These are phyloP conservation scores for Lophotriccus pileatus DNA, from an alignment of 2,797 vertebrate species.

Conservation along the genomic window DNA sequence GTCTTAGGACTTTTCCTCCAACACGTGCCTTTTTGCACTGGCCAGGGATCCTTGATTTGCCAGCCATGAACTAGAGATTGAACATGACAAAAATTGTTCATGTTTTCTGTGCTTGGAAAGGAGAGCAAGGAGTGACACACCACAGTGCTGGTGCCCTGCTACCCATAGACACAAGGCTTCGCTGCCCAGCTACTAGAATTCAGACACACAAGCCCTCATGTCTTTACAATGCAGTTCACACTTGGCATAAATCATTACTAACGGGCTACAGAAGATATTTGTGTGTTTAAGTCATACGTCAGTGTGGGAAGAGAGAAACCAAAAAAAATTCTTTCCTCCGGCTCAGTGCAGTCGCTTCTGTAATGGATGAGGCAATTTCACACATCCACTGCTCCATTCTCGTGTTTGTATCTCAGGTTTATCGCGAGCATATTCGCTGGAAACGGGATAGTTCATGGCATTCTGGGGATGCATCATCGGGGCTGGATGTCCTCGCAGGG, in stretches of 20 bases:
- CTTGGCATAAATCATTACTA: background rate
- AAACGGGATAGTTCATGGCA: rapidly evolving
- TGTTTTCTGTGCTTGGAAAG: background rate
- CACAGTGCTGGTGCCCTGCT: background rate
- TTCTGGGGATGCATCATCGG: too few species aligned
- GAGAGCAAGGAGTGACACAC: background rate
- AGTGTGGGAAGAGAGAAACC: background rate
- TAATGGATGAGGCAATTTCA: background rate
- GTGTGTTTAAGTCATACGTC: background rate
- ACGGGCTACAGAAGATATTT: rapidly evolving
- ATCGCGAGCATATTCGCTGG: background rate
- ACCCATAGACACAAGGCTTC: background rate
- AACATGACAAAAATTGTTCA: background rate
- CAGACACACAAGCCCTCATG: rapidly evolving
- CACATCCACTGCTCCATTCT: background rate
- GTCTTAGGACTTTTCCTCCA: background rate
- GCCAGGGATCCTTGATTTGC: background rate
- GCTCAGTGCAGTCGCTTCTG: background rate
- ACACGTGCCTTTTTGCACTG: background rate
- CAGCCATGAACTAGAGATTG: background rate
- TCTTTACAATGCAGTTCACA: background rate
- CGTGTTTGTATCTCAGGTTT: background rate
- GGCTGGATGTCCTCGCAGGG: rapidly evolving
- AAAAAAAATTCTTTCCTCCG: background rate
- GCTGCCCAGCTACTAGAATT: background rate